Evolutionary conservation across 2,113 vertebrate genomes (phyloP).

Genomic region (Gallinago undulata): DNA sequence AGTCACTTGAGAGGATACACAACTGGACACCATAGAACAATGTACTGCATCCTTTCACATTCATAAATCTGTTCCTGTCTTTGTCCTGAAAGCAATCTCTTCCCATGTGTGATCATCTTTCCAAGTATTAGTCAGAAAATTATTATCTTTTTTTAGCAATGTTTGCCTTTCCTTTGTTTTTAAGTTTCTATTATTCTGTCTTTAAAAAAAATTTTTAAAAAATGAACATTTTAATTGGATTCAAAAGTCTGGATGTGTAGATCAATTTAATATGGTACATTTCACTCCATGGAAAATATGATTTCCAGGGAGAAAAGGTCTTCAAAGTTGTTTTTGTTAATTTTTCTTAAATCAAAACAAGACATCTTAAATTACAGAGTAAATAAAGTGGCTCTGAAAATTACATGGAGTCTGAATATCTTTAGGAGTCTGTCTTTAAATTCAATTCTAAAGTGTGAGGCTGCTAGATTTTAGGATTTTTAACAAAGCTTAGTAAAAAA

Average conservation of each 20-base stretch:
- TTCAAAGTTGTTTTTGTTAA: background rate
- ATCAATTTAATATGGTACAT: background rate
- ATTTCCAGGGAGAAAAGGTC: background rate
- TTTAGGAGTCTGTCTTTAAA: background rate
- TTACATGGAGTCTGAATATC: background rate
- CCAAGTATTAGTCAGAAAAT: background rate
- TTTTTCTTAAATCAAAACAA: background rate
- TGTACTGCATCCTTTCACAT: background rate
- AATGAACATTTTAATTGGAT: constrained; percentile 13
- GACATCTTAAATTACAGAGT: background rate
- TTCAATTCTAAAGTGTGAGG: background rate
- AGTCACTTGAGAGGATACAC: background rate
- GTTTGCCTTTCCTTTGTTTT: background rate
- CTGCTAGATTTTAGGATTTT: background rate
- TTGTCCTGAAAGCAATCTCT: background rate
- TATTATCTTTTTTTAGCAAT: background rate
- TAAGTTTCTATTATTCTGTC: background rate
- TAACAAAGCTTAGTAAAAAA: background rate
- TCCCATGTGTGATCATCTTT: background rate
- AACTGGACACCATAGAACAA: background rate
- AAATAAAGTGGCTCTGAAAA: background rate
- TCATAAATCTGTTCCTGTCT: background rate
- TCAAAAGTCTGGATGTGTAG: background rate
- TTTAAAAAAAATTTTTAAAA: background rate
- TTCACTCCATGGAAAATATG: background rate